Percentiles rank a stretch among this genome's conserved stretches.
These are phyloP conservation scores for Marronus borbonicus DNA, from an alignment of 2,888 invertebrate genomes.

Conservation along the genomic window DNA sequence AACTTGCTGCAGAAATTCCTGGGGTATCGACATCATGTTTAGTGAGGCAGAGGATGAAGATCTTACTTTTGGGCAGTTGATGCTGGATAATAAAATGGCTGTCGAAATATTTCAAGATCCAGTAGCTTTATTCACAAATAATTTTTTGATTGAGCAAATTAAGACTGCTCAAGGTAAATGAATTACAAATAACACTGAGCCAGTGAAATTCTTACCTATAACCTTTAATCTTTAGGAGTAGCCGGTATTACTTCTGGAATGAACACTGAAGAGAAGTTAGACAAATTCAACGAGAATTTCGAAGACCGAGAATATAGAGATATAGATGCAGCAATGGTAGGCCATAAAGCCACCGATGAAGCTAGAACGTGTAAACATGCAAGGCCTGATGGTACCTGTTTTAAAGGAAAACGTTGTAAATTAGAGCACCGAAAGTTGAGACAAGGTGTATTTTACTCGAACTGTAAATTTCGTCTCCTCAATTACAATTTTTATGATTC, in stretches of 20 bases:
- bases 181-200: not conserved
- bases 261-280: conserved; percentile 42
- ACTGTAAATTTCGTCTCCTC: no score
- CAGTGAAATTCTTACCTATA: not conserved
- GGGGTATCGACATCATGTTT: conserved; percentile 34
- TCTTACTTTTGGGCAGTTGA: conserved; percentile 31
- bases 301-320: conserved; percentile 21
- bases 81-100: conserved; percentile 28
- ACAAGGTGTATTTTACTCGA: conserved; percentile 18
- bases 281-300: conserved; percentile 28
- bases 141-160: conserved; percentile 36
- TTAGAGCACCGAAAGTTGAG: conserved; percentile 43
- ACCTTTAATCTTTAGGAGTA: conserved; percentile 19
- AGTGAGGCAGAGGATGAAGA: not conserved
- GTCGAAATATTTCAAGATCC: conserved; percentile 45
- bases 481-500: no score
- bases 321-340: conserved; percentile 44
- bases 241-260: conserved; percentile 36
- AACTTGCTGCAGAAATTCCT: conserved; percentile 17
- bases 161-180: conserved; percentile 49
- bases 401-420: conserved; percentile 42
- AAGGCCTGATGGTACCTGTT: conserved; percentile 38
- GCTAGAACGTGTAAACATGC: conserved; percentile 44
- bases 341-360: conserved; percentile 47
- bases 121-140: not conserved